Percentiles rank a stretch among this genome's conserved stretches.
Evolutionary conservation across 2,888 invertebrate species (phyloP).

Genomic region (Willowsia nigromaculata): DNA sequence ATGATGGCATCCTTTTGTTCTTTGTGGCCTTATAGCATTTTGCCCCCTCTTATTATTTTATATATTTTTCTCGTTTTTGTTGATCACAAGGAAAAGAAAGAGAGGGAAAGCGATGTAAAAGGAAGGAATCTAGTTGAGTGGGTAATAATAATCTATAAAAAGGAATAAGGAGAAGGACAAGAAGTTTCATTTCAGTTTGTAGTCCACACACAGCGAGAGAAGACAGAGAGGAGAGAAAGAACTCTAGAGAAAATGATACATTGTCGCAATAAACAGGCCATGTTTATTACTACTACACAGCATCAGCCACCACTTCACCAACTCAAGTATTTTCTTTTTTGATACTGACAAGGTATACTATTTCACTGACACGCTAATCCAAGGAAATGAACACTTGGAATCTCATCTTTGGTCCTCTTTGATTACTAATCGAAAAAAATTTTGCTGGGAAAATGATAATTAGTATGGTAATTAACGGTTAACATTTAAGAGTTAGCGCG

Average conservation of each 20-base stretch:
- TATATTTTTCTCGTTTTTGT: slow-evolving; percentile 16
- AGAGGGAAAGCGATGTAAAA: not conserved
- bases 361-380: too few relatives aligned
- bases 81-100: not conserved
- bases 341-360: too few relatives aligned
- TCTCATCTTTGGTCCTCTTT: too few relatives aligned
- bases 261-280: slow-evolving; percentile 45
- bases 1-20: slow-evolving; percentile 15
- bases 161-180: not conserved
- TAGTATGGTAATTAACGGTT: too few relatives aligned
- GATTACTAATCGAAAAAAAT: too few relatives aligned
- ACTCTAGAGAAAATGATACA: slow-evolving; percentile 32
- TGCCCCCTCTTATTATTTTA: not conserved
- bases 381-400: too few relatives aligned
- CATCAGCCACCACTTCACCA: slow-evolving; percentile 16
- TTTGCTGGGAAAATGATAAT: too few relatives aligned
- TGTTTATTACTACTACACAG: slow-evolving; percentile 20
- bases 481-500: too few relatives aligned
- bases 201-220: not conserved
- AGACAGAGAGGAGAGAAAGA: not conserved
- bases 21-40: slow-evolving; percentile 12
- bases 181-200: too few relatives aligned
- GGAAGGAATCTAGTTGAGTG: slow-evolving; percentile 39
- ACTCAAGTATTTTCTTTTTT: not conserved
- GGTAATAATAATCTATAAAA: slow-evolving; percentile 41